These are phyloP conservation scores for Heterotis niloticus DNA, from an alignment of 2,113 vertebrate species.

Conservation along the genomic window DNA sequence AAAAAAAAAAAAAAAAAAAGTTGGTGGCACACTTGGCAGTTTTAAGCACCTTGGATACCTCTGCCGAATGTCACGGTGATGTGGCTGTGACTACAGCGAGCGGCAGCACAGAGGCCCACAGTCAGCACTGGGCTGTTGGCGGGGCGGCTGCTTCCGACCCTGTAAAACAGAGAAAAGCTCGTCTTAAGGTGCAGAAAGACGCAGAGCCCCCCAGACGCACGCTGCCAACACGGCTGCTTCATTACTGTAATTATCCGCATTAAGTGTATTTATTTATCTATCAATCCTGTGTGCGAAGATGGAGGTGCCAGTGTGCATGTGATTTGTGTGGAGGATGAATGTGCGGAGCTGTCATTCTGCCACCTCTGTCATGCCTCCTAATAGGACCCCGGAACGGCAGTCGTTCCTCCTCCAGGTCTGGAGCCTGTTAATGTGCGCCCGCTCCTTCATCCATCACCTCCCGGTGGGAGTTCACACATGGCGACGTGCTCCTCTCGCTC, in stretches of 20 bases:
- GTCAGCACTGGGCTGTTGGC: not conserved
- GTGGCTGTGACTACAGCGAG: not conserved
- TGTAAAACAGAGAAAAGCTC: not conserved
- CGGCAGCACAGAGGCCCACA: not conserved
- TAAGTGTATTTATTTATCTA: too few relatives aligned
- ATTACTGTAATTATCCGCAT: conserved; percentile 41
- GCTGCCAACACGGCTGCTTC: conserved; percentile 39
- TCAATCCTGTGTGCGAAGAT: conserved; percentile 40
- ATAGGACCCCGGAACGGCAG: conserved; percentile 25
- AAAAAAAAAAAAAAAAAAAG: too few relatives aligned
- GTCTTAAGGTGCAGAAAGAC: not conserved
- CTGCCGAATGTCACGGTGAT: not conserved
- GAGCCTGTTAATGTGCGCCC: conserved; percentile 9
- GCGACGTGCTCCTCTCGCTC: not conserved
- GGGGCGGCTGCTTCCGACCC: not conserved
- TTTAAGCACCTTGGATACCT: not conserved
- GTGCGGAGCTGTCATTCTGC: conserved; percentile 45
- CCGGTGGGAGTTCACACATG: not conserved
- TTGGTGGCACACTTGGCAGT: too few relatives aligned
- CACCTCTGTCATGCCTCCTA: conserved; percentile 52
- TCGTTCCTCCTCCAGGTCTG: not conserved
- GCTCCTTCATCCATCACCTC: conserved; percentile 16
- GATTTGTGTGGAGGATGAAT: conserved; percentile 47
- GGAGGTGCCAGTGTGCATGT: conserved; percentile 32
- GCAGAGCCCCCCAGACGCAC: not conserved